Conservation (phyloP, 1,140 invertebrate genomes). For the Micrasema longulum region DNA sequence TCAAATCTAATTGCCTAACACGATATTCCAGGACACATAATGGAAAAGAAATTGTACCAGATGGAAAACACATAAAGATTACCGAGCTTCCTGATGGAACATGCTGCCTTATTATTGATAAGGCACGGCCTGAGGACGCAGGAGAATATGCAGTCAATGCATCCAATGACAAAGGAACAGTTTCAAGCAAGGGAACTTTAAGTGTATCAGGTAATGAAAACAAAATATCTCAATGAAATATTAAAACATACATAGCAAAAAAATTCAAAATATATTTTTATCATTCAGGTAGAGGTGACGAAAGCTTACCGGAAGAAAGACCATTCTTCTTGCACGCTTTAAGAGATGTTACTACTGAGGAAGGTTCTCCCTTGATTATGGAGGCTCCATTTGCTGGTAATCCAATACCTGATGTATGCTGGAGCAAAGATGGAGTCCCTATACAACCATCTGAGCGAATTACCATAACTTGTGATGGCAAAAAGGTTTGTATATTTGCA, state of each 20-base stretch:
- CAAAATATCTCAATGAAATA: too few relatives aligned
- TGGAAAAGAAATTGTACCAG: conserved; percentile 80
- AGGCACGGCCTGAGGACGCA: conserved; percentile 75
- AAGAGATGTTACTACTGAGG: conserved; percentile 80
- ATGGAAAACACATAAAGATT: conserved; percentile 76
- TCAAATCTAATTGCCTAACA: too few relatives aligned
- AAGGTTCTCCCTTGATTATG: conserved; percentile 77
- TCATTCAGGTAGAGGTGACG: conserved; percentile 69
- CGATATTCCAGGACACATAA: conserved; percentile 71
- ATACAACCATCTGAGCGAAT: conserved; percentile 74
- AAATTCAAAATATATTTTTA: neutral
- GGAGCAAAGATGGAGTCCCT: conserved; percentile 83
- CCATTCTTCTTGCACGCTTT: conserved; percentile 81
- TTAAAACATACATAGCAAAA: too few relatives aligned
- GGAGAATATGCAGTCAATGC: conserved; percentile 83
- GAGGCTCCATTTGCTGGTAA: conserved; percentile 83
- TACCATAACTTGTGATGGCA: conserved; percentile 83
- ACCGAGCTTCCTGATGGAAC: conserved; percentile 77
- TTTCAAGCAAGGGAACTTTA: conserved; percentile 76
- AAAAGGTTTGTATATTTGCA: too few relatives aligned
- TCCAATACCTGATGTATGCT: conserved; percentile 86
- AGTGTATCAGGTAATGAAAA: conserved; percentile 68
- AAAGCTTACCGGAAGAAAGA: conserved; percentile 75
- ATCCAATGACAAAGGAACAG: conserved; percentile 79
- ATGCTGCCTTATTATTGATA: conserved; percentile 74